Evolutionary conservation across 2,797 vertebrate species (phyloP), one percentile per base, ranked within the genome.

Genomic region (Apogon hyalosoma): DNA sequence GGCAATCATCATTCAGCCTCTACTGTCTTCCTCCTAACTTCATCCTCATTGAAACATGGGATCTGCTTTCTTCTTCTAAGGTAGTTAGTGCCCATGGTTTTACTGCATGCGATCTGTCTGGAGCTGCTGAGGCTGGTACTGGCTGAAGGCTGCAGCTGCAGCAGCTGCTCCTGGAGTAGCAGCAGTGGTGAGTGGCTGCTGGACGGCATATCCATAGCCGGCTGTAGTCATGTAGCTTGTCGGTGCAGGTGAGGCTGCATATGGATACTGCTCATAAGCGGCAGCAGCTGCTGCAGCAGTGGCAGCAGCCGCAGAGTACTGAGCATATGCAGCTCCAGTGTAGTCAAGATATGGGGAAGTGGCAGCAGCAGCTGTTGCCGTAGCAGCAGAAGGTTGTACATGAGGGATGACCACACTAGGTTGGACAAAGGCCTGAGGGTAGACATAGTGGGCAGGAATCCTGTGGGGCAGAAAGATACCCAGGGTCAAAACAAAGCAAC

Each of bases 91-190:
- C 80, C 85, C 81, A 63, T 21, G 55, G 50, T 66, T 91, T 89
- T 94, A 98, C 90, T 99, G 96, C 95, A 99, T 97, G 75, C 96
- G 96, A 82, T 99, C 97, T 5, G 97, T 92, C 83, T 98, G 97
- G 86, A 99, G 95, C 92, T 98, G 97, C 88, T 97, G 97, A 31
- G 97, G 96, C 87, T 18, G 97, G 92, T n/a, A 98, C 92, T 14
- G 97, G 90, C 0, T 95, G 92, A 97, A 99, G 2, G 97, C 95
- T 0, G 92, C 92, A 0, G 92, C 89, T 0, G 91, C 87, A 1
- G 95, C 93, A 0, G 96, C 95, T 0, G 97, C 96, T 0, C 96
- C 95, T 15, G 95, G 95, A 2, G 96, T 96, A 0, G 96, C 94
- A 0, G 97, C 94, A 0, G 95, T 91, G 0, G 96, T 85, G 7